Evolutionary conservation across 2,113 vertebrate species (phyloP).

Genomic region (Solea solea): DNA sequence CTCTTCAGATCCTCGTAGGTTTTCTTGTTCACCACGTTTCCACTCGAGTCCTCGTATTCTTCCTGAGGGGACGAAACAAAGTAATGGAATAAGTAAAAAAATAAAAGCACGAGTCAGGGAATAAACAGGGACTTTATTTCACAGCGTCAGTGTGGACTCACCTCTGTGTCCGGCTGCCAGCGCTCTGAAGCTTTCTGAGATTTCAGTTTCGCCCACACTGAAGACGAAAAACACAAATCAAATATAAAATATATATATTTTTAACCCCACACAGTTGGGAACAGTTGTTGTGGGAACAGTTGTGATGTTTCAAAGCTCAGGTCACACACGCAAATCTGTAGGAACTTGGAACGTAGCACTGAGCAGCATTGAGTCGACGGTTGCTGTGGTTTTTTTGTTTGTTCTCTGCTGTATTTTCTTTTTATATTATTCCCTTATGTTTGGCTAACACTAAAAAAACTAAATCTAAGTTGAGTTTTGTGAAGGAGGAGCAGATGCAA

Average conservation of each 20-base stretch:
- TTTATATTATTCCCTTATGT: no score
- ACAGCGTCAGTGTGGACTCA: slow-evolving; percentile 56
- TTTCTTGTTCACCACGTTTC: slow-evolving; percentile 98
- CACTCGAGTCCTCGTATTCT: slow-evolving; percentile 97
- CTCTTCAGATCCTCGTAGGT: slow-evolving; percentile 98
- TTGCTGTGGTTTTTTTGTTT: no score
- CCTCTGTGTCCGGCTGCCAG: slow-evolving; percentile 99
- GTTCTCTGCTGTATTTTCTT: no score
- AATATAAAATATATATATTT: not conserved
- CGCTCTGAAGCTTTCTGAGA: slow-evolving; percentile 95
- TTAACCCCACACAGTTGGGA: no score
- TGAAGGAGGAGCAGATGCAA: no score
- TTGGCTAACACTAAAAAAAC: no score
- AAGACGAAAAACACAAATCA: slow-evolving; percentile 11
- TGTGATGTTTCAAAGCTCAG: no score
- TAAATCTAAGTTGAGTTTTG: no score
- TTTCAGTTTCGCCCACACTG: slow-evolving; percentile 98
- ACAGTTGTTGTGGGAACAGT: no score
- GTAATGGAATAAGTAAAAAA: not conserved
- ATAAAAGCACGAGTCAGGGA: not conserved
- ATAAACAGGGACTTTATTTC: not conserved
- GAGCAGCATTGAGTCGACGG: no score
- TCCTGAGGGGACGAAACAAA: slow-evolving; percentile 80
- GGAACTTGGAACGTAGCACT: no score
- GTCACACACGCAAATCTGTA: no score